These are phyloP conservation scores for Triplophysa bombifrons DNA, from an alignment of 2,797 vertebrate species.

Conservation along the genomic window DNA sequence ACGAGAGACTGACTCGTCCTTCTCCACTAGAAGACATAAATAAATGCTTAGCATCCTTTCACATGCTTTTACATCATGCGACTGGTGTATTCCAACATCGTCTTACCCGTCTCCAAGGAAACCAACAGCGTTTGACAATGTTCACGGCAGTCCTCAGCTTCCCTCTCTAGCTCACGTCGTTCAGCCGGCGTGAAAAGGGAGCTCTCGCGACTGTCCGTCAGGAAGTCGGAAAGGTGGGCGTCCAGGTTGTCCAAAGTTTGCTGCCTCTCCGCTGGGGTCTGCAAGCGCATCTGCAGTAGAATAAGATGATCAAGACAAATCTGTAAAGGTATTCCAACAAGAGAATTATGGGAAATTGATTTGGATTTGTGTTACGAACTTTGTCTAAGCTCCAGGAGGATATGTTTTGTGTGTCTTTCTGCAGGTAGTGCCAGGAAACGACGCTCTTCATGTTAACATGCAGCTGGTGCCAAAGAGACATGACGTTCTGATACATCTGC, in stretches of 20 bases:
- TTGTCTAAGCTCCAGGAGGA: conserved; percentile 89
- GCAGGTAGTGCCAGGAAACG: conserved; percentile 94
- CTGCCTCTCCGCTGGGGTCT: conserved; percentile 82
- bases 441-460: conserved; percentile 98
- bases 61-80: background rate
- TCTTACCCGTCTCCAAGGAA: conserved; percentile 89
- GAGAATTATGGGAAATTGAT: background rate
- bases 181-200: conserved; percentile 84
- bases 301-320: background rate
- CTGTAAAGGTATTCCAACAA: background rate
- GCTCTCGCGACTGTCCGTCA: conserved; percentile 90
- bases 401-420: conserved; percentile 85
- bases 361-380: conserved; percentile 62
- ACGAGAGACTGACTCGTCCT: conserved; percentile 88
- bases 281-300: conserved; percentile 80
- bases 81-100: background rate
- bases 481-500: conserved; percentile 96
- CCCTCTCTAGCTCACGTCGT: conserved; percentile 83
- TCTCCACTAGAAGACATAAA: conserved; percentile 81
- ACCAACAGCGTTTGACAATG: conserved; percentile 86
- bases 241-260: conserved; percentile 86
- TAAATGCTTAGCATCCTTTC: background rate
- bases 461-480: conserved; percentile 96
- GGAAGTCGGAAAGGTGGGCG: conserved; percentile 87
- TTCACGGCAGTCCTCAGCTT: conserved; percentile 83